These are phyloP conservation scores for Acanthosepion lycidas DNA, from an alignment of 2,888 invertebrate species.

Conservation along the genomic window DNA sequence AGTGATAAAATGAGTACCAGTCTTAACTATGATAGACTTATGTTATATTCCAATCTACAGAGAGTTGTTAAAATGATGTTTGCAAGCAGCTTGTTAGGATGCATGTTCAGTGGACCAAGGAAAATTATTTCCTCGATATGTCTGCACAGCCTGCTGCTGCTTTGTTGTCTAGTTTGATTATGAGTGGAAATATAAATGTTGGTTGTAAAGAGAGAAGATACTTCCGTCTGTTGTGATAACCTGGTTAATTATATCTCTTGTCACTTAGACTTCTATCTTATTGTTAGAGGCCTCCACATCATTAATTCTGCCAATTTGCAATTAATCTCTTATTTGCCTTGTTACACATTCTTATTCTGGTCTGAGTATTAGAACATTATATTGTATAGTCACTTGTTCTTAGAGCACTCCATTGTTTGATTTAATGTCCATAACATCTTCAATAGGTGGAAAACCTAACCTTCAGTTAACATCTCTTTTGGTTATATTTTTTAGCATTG, in stretches of 20 bases:
- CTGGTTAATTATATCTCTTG: not conserved
- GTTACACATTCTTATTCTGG: not conserved
- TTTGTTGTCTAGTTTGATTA: not conserved
- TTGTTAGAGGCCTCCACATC: not conserved
- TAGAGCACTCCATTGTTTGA: no score
- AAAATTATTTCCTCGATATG: constrained; percentile 17
- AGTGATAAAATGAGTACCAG: not conserved
- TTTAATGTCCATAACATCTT: no score
- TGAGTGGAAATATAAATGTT: not conserved
- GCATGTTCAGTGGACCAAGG: not conserved
- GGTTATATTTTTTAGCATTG: no score
- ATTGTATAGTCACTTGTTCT: no score
- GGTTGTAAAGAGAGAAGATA: not conserved
- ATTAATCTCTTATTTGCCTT: not conserved
- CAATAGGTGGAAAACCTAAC: no score
- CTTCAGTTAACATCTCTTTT: no score
- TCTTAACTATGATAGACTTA: not conserved
- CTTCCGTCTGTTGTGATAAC: not conserved
- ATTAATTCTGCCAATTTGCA: not conserved
- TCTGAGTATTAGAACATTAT: no score
- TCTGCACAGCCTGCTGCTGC: constrained; percentile 33
- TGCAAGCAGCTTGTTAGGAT: constrained; percentile 21
- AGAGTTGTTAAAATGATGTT: not conserved
- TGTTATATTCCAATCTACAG: not conserved
- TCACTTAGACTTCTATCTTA: not conserved